Base-by-base conservation (phyloP, 2,113 vertebrate species). In the Microtus oregoni region DNA sequence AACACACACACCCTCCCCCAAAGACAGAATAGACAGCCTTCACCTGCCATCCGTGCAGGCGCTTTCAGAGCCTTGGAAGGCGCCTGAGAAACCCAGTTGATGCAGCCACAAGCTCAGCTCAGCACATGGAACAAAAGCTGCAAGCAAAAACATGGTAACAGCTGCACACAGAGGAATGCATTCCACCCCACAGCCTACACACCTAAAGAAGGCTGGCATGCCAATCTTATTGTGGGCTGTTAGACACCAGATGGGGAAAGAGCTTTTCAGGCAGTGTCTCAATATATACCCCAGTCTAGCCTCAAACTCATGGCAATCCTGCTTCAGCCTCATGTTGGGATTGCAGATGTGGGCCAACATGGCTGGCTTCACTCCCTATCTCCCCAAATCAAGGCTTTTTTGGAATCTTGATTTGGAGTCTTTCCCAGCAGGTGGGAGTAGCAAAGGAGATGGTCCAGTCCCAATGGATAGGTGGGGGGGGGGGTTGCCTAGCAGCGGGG, bases 391-490 rank as follows among this genome's bases (percentile, higher is more conserved):
- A 83, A 83, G 81, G 13, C 58, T 50, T 12, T 28, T 73, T n/a
- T 75, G 38, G 22, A 41, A 11, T 75, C 22, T 75, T 75, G 20
- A 12, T 73, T 14, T 26, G n/a, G 58, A 81, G 52, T 81, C 35
- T 58, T 82, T 61, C 79, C 35, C 35, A 61, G 22, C 79, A 38
- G 55, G 35, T 61, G 35, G n/a, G 81, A 30, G 58, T 38, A 44
- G 75, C 75, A 77, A 77, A 50, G 44, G 44, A 77, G 41, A 77
- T 30, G 24, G 75, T 50, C 75, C 26, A 47, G 28, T 78, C 76
- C n/a, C 7, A 44, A 28, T 0, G 13, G 58, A 41, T 41, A 3
- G 26, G 50, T n/a, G n/a, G 7, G 24, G 6, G 26, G 7, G n/a
- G 5, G 4, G 28, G 11, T 67, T 30, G 13, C n/a, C 15, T 3